Evolutionary conservation across 2,797 vertebrate species (phyloP), one percentile per base, ranked within the genome.

Genomic region (Manis pentadactyla): DNA sequence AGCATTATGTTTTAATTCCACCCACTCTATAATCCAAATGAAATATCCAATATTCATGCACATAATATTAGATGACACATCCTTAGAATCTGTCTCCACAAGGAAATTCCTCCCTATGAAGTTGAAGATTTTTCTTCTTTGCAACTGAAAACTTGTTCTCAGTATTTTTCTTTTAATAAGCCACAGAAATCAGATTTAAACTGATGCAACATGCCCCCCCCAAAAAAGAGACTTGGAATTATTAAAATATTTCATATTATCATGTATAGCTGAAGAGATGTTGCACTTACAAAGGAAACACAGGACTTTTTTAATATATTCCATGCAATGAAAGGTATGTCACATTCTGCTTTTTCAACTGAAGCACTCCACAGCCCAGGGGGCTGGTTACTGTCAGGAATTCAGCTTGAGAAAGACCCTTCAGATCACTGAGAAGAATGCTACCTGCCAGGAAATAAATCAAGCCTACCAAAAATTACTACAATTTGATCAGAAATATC

Each of bases 371-470:
- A 0, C 23, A 87, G 59, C 42, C 87, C 83, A 91, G 25, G 96
- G 85, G 97, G 82, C 75, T 3, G 0, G 82, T 93, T 88, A 82
- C 90, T 95, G 74, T 95, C 97, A 97, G 97, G 97, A 98, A 97
- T 88, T 90, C 92, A 94, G 93, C 96, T 95, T 25, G 0, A 97
- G 75, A 95, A 96, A 97, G 93, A 89, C 49, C 83, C 92, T 97
- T 97, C 64, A 49, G 74, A 92, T 95, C 90, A 69, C 73, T 74
- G 74, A 97, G 87, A 97, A 97, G 87, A 98, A 97, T 10, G 68
- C 10, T 84, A 93, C 49, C 53, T 64, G 68, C 87, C 90, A 97
- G 93, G 96, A 96, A 96, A 89, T 92, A 59, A 96, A 79, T 93
- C 83, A 95, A 79, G 46, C 19, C 64, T 63, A 97, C 91, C 57